phyloP scores from a whole-genome alignment of 2,888 invertebrate species.

The Diachrysia chrysitis region DNA sequence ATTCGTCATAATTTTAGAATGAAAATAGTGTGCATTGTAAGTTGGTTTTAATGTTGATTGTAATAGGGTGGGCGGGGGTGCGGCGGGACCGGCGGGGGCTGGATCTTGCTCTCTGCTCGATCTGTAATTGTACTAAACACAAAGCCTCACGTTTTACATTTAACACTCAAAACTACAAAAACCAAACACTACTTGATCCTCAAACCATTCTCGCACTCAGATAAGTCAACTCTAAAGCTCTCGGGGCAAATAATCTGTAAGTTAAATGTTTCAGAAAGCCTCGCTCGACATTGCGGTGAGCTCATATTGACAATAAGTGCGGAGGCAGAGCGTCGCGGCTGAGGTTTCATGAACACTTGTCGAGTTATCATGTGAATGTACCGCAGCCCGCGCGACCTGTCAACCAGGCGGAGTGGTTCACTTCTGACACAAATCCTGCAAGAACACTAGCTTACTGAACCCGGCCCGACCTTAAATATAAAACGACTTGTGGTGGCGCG shows the following conservation, averaged over 20 bases:
- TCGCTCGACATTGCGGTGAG: background rate
- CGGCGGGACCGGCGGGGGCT: background rate
- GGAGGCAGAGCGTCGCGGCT: background rate
- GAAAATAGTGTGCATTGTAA: background rate
- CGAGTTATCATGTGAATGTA: conserved; percentile 2
- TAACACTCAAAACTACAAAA: background rate
- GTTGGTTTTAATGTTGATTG: too few relatives aligned
- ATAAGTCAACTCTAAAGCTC: background rate
- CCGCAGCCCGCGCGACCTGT: background rate
- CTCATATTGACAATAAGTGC: background rate
- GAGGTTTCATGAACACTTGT: background rate
- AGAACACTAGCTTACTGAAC: conserved; percentile 3
- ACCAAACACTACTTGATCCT: background rate
- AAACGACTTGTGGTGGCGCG: background rate
- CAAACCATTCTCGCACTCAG: background rate
- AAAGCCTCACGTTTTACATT: background rate
- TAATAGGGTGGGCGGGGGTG: background rate
- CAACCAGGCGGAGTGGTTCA: background rate
- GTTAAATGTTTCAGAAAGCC: background rate
- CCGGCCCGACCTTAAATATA: background rate
- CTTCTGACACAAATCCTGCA: background rate
- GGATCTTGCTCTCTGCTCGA: too few relatives aligned
- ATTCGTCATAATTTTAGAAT: too few relatives aligned
- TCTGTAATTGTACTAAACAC: too few relatives aligned
- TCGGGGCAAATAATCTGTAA: background rate